phyloP scores from a whole-genome alignment of 2,888 invertebrate genomes.

The Pachydiplax longipennis region DNA sequence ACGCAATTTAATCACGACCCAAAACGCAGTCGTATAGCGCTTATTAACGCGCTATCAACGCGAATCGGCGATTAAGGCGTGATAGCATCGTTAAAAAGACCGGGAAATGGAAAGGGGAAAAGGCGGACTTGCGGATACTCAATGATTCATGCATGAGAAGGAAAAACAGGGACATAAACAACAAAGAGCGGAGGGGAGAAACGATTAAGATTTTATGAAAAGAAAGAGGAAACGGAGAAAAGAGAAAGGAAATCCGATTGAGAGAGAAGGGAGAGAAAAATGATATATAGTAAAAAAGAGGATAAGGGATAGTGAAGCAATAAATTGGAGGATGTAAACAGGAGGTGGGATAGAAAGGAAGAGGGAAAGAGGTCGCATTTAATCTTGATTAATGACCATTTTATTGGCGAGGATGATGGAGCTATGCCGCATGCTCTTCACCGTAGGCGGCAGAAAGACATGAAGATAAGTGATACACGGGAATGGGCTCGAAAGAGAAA shows the following conservation, averaged over 20 bases:
- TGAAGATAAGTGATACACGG: neutral
- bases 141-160: neutral
- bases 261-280: neutral
- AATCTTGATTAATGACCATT: neutral
- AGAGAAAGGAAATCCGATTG: neutral
- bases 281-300: neutral
- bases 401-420: neutral
- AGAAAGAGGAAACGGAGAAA: neutral
- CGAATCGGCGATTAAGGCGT: too few species aligned
- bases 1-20: too few species aligned
- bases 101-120: too few species aligned
- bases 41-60: too few species aligned
- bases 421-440: neutral
- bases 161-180: neutral
- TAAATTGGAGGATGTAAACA: neutral
- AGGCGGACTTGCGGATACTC: too few species aligned
- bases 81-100: too few species aligned
- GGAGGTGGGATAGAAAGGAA: neutral
- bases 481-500: neutral
- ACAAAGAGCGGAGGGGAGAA: neutral
- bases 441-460: neutral
- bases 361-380: neutral
- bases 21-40: too few species aligned
- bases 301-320: neutral
- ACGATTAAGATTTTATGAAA: neutral